A percentile compares a stretch with the other conserved stretches of the same genome.
phyloP scores from a whole-genome alignment of 2,888 invertebrate genomes.

The Hirtodrosophila histrioides region DNA sequence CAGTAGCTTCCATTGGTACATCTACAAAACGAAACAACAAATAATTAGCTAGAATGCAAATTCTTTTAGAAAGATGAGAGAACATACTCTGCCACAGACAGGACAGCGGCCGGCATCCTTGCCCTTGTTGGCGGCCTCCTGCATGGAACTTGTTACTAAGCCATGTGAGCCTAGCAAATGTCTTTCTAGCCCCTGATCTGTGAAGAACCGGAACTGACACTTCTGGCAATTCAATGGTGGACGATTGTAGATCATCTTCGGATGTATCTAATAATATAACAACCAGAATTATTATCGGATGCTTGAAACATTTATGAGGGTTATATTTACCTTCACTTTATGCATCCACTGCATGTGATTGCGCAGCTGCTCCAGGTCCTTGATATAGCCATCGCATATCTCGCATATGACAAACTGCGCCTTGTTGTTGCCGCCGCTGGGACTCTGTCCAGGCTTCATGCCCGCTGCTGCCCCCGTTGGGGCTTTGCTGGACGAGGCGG shows the following conservation, averaged over 20 bases:
- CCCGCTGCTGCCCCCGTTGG: slow-evolving; percentile 79
- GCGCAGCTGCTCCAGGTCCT: slow-evolving; percentile 95
- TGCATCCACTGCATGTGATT: slow-evolving; percentile 99
- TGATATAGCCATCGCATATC: slow-evolving; percentile 98
- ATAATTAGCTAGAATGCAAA: too few species aligned
- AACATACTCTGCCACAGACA: slow-evolving; percentile 94
- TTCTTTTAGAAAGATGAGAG: neutral
- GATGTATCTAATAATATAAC: slow-evolving; percentile 88
- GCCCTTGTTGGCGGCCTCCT: slow-evolving; percentile 97
- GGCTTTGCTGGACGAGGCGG: slow-evolving; percentile 83
- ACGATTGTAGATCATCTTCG: slow-evolving; percentile 97
- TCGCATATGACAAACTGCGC: slow-evolving; percentile 97
- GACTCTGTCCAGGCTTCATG: slow-evolving; percentile 85
- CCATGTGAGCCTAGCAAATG: slow-evolving; percentile 97
- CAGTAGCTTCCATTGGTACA: slow-evolving; percentile 96
- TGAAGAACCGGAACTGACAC: slow-evolving; percentile 98
- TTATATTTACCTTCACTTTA: slow-evolving; percentile 90
- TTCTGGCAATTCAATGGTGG: slow-evolving; percentile 98
- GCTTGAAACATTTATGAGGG: neutral
- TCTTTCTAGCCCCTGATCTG: slow-evolving; percentile 97
- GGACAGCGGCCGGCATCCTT: slow-evolving; percentile 97
- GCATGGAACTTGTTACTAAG: slow-evolving; percentile 97
- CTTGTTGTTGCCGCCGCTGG: slow-evolving; percentile 86
- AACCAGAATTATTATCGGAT: too few species aligned
- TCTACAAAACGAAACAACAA: slow-evolving; percentile 85